Evolutionary conservation across 1,140 invertebrate genomes (phyloP), one percentile per base, ranked within the genome.

Genomic region (Ericerus pela): DNA sequence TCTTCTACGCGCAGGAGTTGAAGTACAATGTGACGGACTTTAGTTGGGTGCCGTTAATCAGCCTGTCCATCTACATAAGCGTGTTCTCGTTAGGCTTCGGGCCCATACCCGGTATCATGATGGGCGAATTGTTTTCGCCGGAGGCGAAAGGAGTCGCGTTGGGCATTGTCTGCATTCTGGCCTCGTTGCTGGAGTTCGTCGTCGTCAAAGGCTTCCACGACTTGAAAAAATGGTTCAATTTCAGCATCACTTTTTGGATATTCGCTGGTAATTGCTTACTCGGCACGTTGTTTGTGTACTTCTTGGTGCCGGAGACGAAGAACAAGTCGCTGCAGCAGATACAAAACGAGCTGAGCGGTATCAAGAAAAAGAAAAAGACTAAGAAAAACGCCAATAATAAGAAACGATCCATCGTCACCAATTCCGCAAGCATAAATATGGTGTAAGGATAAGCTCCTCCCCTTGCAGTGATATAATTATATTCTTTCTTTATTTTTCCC

Each of bases 61-160:
- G 79, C 41, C 64, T 92, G 4, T 80, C 82, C 29, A 54, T 83
- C 1, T 93, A 85, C 68, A 83, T 87, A 28, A 65, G 84, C 24
- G 73, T 80, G n/a, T 88, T 87, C 68, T 82, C 81, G 0, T 65
- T 88, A 20, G 85, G 85, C 27, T 80, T 80, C 58, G 85, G 84
- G 1, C 84, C 84, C 0, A 79, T 89, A 26, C 82, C 84, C 0
- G 88, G 84, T 80, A 76, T 85, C 70, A 80, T 87, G 76, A 77
- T 85, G 65, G 76, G 79, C 20, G 82, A 87, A 64, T 66, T 85
- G 54, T 82, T 82, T 72, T 71, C 81, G 60, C 74, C 84, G 63
- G 77, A 83, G 33, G 76, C 88, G 27, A 87, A 86, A 63, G 83
- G 82, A 54, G 78, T 86, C 18, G 85, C 82, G 56, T 67, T 74